Evolutionary conservation across 2,797 vertebrate genomes (phyloP), one percentile per base, ranked within the genome.

Genomic region (Bucorvus abyssinicus): DNA sequence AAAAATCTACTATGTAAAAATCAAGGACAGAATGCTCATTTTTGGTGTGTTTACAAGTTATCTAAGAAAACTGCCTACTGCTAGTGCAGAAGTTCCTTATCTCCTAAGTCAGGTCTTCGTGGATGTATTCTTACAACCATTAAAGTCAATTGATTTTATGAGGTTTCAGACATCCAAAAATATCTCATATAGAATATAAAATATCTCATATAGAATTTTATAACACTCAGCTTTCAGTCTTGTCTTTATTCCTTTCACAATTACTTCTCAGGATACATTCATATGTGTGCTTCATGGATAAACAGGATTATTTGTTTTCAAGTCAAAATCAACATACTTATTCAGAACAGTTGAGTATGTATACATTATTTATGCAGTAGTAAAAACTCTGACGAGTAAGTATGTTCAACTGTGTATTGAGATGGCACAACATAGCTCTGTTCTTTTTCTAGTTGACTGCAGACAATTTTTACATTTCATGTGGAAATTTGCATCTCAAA

Each of bases 401-500:
- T 90, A 57, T 74, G 21, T 95, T 93, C 63, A 81, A 19, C 24
- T 77, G 12, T 60, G 24, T 87, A 47, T 71, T 87, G 75, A 74
- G 71, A 68, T 77, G 14, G 60, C 29, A 74, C 36, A 92, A 84
- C 49, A 89, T 8, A 85, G 44, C 49, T 91, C 45, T 77, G 34
- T 44, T 83, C 38, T 64, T 94, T 94, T 93, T 85, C 45, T 73
- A 32, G 21, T 53, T 0, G 10, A 15, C 45, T 50, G 59, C 32
- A 74, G 71, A 70, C 36, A 70, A 30, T 59, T 70, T 92, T 74
- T 84, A 80, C 23, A 53, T 92, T 89, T 76, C 36, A 49, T 83
- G 32, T 67, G 26, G 42, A 56, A 87, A 97, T 95, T 85, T 94
- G n/a, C 93, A 90, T 93, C 52, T 93, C 79, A 90, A 84, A 85